Conservation (phyloP, 1,140 invertebrate species). For the Littorina saxatilis region DNA sequence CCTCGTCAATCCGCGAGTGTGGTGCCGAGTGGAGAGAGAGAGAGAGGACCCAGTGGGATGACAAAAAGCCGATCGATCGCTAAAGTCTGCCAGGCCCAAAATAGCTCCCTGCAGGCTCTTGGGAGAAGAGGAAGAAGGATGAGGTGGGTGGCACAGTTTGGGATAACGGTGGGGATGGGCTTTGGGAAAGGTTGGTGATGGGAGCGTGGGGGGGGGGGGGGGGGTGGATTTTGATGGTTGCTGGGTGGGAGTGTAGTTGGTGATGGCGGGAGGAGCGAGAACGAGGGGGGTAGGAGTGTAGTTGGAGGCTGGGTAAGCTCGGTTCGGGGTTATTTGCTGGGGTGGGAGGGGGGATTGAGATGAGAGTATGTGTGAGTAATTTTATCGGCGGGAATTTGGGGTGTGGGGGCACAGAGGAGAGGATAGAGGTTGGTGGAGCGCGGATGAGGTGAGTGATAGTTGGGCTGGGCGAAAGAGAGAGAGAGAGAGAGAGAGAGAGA, state of each 20-base stretch:
- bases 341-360: neutral
- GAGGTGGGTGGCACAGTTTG: too few relatives aligned
- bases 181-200: too few relatives aligned
- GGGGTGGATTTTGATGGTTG: too few relatives aligned
- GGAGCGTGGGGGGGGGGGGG: neutral
- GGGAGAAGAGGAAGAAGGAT: too few relatives aligned
- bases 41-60: neutral
- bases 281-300: neutral
- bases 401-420: too few relatives aligned
- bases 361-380: too few relatives aligned
- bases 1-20: slow-evolving; percentile 3
- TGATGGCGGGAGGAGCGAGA: too few relatives aligned
- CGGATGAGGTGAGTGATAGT: neutral
- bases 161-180: too few relatives aligned
- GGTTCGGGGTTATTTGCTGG: too few relatives aligned
- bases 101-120: slow-evolving; percentile 8
- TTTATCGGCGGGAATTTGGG: too few relatives aligned
- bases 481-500: slow-evolving; percentile 15
- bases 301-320: neutral
- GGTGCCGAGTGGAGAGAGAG: neutral
- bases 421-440: neutral
- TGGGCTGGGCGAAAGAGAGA: neutral
- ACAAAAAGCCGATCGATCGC: slow-evolving; percentile 24
- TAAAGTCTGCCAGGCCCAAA: slow-evolving; percentile 10
- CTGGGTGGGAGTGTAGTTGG: too few relatives aligned